A percentile compares a stretch with the other conserved stretches of the same genome.
These are phyloP conservation scores for Coptotermes formosanus DNA, from an alignment of 1,140 invertebrate species.

Conservation along the genomic window DNA sequence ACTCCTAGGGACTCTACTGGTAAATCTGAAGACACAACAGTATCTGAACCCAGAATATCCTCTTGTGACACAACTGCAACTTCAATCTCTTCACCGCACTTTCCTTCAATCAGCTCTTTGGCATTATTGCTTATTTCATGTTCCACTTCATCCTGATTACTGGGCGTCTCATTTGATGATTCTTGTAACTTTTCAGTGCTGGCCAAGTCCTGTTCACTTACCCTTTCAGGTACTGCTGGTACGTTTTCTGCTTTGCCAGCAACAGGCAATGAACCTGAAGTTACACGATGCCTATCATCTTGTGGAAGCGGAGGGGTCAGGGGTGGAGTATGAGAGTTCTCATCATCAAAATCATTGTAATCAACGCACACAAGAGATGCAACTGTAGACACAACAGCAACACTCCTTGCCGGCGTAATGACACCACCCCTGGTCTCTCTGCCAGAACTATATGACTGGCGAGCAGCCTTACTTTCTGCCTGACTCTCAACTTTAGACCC, in stretches of 20 bases:
- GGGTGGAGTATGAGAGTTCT: conserved; percentile 53
- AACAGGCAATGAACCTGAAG: background rate
- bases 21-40: conserved; percentile 3
- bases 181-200: background rate
- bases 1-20: background rate
- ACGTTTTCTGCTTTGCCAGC: conserved; percentile 34
- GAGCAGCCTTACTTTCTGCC: background rate
- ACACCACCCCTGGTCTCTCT: background rate
- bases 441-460: background rate
- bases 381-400: conserved; percentile 48
- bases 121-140: background rate
- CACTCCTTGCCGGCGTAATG: background rate
- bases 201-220: background rate
- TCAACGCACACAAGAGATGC: conserved; percentile 59
- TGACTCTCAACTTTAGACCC: background rate
- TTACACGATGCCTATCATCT: background rate
- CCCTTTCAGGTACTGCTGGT: background rate
- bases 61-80: background rate
- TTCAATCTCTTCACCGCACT: conserved; percentile 45
- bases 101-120: background rate
- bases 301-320: conserved; percentile 50
- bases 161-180: background rate
- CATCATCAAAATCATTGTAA: conserved; percentile 65
- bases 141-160: background rate
- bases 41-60: background rate